phyloP scores from a whole-genome alignment of 2,113 vertebrate species.

The Melozone crissalis region DNA sequence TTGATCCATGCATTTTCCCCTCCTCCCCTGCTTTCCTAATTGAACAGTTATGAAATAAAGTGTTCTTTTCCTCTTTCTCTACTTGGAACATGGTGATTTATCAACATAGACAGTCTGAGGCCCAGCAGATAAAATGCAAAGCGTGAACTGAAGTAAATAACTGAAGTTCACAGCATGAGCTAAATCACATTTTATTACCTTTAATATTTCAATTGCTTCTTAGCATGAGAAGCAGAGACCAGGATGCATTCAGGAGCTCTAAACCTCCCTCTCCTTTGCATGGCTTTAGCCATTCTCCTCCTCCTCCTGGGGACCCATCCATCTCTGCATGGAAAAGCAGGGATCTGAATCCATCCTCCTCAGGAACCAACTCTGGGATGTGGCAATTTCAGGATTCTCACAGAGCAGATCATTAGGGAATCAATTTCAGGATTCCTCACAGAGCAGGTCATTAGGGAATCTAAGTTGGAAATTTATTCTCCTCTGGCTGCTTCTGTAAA shows the following conservation, averaged over 20 bases:
- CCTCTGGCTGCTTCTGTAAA: background rate
- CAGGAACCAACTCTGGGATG: background rate
- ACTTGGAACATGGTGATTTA: conserved; percentile 56
- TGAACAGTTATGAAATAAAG: conserved; percentile 58
- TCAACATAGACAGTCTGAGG: conserved; percentile 52
- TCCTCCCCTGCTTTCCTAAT: conserved; percentile 47
- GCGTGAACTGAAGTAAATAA: conserved; percentile 59
- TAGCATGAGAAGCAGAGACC: conserved; percentile 37
- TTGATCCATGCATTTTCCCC: background rate
- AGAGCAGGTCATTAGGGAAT: background rate
- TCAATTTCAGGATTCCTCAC: background rate
- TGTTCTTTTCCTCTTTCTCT: conserved; percentile 30
- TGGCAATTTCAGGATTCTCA: background rate
- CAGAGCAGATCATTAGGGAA: background rate
- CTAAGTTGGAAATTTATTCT: background rate
- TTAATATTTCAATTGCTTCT: conserved; percentile 68
- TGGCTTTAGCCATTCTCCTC: background rate
- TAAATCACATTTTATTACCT: conserved; percentile 65
- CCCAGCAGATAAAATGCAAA: conserved; percentile 65
- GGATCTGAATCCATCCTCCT: background rate
- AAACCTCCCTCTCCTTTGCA: background rate
- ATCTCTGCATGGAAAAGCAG: accelerated
- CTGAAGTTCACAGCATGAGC: conserved; percentile 58
- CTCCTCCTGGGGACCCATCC: background rate
- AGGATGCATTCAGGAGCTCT: background rate